phyloP scores from a whole-genome alignment of 2,888 invertebrate species.

The Aphidius colemani region DNA sequence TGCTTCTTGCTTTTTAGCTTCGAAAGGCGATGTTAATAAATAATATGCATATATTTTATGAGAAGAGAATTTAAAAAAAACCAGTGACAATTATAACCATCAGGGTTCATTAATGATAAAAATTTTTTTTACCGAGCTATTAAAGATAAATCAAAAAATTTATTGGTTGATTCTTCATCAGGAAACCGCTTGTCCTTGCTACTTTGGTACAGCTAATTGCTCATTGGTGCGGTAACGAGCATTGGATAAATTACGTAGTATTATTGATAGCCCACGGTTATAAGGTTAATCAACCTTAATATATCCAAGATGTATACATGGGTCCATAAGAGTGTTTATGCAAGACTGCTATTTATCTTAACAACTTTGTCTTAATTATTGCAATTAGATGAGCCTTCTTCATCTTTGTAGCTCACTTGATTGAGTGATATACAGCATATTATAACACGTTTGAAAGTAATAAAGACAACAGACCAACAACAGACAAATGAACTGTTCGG shows the following conservation, averaged over 20 bases:
- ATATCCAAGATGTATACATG: not conserved
- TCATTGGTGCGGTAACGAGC: conserved; percentile 20
- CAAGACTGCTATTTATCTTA: not conserved
- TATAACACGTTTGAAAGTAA: no score
- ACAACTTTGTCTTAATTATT: no score
- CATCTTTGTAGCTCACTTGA: no score
- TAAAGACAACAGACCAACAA: no score
- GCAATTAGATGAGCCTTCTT: no score
- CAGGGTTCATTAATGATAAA: no score
- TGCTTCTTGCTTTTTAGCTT: no score
- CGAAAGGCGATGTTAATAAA: no score
- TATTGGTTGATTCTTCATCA: conserved; percentile 30
- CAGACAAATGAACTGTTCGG: no score
- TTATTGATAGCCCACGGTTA: conserved; percentile 24
- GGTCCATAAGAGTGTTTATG: not conserved
- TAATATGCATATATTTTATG: not conserved
- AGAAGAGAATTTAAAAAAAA: not conserved
- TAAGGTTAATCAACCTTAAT: not conserved
- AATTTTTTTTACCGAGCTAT: conserved; percentile 24
- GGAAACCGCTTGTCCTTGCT: conserved; percentile 12
- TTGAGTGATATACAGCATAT: no score
- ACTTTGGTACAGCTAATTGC: conserved; percentile 24
- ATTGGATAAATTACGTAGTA: conserved; percentile 17
- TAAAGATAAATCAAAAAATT: conserved; percentile 43
- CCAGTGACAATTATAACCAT: not conserved